Conservation (phyloP, 2,113 vertebrate genomes). For the Apus apus region DNA sequence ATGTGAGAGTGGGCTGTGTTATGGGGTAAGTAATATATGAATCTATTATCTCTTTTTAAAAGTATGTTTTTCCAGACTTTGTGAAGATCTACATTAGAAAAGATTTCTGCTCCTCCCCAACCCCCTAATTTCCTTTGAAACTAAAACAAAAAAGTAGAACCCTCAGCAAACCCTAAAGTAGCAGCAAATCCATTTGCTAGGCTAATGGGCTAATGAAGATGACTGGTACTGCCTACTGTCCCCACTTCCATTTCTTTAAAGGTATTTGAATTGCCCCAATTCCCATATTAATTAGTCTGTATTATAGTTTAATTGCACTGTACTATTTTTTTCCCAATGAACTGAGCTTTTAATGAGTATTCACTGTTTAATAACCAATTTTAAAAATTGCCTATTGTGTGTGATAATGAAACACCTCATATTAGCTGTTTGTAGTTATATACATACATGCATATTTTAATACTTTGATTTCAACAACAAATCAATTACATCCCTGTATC, state of each 20-base stretch:
- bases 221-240: neutral
- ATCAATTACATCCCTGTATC: neutral
- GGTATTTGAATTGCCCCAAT: neutral
- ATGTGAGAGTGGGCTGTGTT: neutral
- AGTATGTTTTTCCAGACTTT: neutral
- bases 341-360: conserved; percentile 20
- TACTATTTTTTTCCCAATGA: neutral
- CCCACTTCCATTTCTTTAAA: neutral
- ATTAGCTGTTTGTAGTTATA: neutral
- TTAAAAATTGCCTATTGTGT: neutral
- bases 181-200: neutral
- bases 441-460: neutral
- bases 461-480: neutral
- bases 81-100: neutral
- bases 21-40: neutral
- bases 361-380: conserved; percentile 19
- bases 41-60: neutral
- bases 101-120: neutral
- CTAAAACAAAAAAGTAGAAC: neutral
- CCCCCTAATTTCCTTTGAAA: neutral
- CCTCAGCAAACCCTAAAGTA: neutral
- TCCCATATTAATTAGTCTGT: conserved; percentile 62
- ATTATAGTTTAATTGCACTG: conserved; percentile 1
- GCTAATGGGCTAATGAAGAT: neutral
- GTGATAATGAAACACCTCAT: neutral